phyloP scores from a whole-genome alignment of 2,113 vertebrate species.

The Boulengeromyrus knoepffleri region DNA sequence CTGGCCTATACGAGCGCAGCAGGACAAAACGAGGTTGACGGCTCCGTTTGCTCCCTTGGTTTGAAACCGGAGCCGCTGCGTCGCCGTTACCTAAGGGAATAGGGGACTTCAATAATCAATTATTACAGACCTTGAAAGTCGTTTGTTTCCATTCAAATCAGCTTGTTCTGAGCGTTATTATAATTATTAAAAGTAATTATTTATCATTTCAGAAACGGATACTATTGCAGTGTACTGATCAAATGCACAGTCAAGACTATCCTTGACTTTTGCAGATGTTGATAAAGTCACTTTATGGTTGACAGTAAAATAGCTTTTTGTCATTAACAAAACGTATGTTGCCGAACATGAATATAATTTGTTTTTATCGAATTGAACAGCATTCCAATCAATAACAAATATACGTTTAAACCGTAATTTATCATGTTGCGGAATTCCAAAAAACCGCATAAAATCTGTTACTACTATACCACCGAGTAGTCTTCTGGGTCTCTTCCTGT shows the following conservation, averaged over 20 bases:
- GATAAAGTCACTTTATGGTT: background rate
- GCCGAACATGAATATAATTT: background rate
- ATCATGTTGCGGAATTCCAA: background rate
- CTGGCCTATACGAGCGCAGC: constrained; percentile 70
- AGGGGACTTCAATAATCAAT: constrained; percentile 68
- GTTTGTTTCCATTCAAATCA: constrained; percentile 35
- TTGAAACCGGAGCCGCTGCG: constrained; percentile 67
- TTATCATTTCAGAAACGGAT: constrained; percentile 26
- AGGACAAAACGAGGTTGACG: constrained; percentile 65
- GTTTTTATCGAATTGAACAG: background rate
- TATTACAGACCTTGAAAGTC: constrained; percentile 58
- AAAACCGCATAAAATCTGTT: background rate
- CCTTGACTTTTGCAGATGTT: background rate
- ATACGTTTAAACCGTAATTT: background rate
- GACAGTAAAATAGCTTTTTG: background rate
- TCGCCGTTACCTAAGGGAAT: constrained; percentile 60
- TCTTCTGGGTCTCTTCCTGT: background rate
- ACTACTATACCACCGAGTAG: background rate
- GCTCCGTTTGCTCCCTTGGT: constrained; percentile 68
- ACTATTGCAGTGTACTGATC: background rate
- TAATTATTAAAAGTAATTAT: constrained; percentile 61
- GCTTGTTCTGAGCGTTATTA: constrained; percentile 38
- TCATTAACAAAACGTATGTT: background rate
- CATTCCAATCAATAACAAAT: background rate
- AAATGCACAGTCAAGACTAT: background rate